These are phyloP conservation scores for Falco punctatus DNA, from an alignment of 2,113 vertebrate species.

Conservation along the genomic window DNA sequence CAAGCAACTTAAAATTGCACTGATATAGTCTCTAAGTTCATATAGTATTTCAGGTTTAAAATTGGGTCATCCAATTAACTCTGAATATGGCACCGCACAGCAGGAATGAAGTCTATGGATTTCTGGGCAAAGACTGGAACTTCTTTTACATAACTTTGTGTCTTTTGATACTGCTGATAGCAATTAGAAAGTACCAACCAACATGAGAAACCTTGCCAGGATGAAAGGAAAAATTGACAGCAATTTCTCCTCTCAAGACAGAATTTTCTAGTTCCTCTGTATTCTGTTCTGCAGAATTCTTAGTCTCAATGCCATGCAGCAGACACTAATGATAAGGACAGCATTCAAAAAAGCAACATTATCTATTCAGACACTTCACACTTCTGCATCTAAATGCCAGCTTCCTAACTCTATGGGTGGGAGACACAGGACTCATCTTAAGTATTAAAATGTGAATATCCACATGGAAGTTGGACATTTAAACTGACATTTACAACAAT, in stretches of 20 bases:
- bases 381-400: not conserved
- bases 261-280: not conserved
- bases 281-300: not conserved
- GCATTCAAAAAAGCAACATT: not conserved
- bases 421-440: not conserved
- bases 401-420: not conserved
- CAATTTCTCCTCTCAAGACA: not conserved
- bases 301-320: not conserved
- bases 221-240: not conserved
- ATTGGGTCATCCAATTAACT: slow-evolving; percentile 28
- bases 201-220: not conserved
- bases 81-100: not conserved
- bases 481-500: not conserved
- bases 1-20: not conserved
- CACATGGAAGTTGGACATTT: not conserved
- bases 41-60: slow-evolving; percentile 3
- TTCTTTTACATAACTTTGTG: not conserved
- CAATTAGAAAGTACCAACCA: slow-evolving; percentile 32
- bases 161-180: slow-evolving; percentile 26
- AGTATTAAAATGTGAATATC: not conserved
- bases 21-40: not conserved
- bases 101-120: not conserved
- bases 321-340: not conserved
- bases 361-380: not conserved
- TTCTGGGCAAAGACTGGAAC: slow-evolving; percentile 18